Conservation (phyloP, 2,797 vertebrate species). For the Sternarchorhynchus goeldii region DNA sequence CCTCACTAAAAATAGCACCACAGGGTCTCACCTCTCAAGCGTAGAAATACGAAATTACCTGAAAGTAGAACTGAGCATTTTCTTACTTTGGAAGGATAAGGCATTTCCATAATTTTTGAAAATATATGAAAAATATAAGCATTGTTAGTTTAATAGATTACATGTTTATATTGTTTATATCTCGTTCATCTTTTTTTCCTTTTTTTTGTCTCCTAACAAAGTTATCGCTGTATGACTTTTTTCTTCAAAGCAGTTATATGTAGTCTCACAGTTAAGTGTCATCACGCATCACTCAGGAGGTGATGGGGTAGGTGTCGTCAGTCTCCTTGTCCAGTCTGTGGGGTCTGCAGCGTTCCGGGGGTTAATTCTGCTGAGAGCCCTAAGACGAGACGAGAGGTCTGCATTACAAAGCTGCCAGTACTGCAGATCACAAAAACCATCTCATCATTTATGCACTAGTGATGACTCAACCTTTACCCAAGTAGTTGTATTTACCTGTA, state of each 20-base stretch:
- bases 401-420: constrained; percentile 24
- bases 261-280: constrained; percentile 75
- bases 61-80: constrained; percentile 64
- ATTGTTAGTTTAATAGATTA: constrained; percentile 80
- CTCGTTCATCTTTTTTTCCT: constrained; percentile 49
- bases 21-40: constrained; percentile 68
- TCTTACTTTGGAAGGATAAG: constrained; percentile 88
- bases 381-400: constrained; percentile 51
- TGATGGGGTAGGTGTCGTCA: constrained; percentile 52
- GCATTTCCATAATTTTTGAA: constrained; percentile 76
- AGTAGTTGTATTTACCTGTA: neutral
- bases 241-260: constrained; percentile 75
- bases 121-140: constrained; percentile 78
- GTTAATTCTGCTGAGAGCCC: constrained; percentile 80
- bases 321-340: constrained; percentile 61
- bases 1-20: constrained; percentile 72
- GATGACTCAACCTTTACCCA: neutral
- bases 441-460: neutral
- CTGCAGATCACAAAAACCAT: neutral
- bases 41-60: constrained; percentile 72
- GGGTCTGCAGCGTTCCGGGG: constrained; percentile 51
- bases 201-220: too few relatives aligned
- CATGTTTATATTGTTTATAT: constrained; percentile 69
- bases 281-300: constrained; percentile 68
- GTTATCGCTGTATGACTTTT: constrained; percentile 57